phyloP scores from a whole-genome alignment of 1,140 invertebrate genomes.

The Drosophila sturtevanti region DNA sequence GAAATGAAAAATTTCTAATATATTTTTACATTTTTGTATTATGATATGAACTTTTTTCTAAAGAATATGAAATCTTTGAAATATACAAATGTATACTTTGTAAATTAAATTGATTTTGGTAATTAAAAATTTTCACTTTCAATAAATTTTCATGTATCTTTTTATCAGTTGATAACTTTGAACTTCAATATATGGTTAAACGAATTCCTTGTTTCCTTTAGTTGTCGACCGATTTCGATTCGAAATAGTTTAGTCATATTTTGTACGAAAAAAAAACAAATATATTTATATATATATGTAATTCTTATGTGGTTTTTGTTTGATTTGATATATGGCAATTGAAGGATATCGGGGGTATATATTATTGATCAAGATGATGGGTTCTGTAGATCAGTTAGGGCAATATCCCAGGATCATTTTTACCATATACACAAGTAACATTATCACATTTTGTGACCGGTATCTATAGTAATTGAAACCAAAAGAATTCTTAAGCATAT shows the following conservation, averaged over 20 bases:
- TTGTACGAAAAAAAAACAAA: neutral
- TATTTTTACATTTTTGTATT: neutral
- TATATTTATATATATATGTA: neutral
- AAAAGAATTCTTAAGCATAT: too few species aligned
- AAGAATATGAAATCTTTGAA: neutral
- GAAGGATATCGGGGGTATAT: too few species aligned
- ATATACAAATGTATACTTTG: neutral
- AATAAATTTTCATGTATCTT: neutral
- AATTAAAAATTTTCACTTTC: slow-evolving; percentile 9
- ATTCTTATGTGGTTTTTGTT: neutral
- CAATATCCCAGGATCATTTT: too few species aligned
- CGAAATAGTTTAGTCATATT: neutral
- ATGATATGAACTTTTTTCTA: neutral
- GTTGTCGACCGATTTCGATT: neutral
- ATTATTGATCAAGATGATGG: too few species aligned
- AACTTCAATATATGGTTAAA: slow-evolving; percentile 5
- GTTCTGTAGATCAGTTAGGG: too few species aligned
- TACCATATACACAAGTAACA: too few species aligned
- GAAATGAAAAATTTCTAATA: neutral
- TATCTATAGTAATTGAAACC: too few species aligned
- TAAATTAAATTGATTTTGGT: neutral
- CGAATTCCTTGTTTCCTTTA: neutral
- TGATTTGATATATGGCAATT: neutral
- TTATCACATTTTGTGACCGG: too few species aligned
- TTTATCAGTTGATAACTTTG: neutral